These are phyloP conservation scores for Cyrtodaria siliqua DNA, from an alignment of 2,888 invertebrate genomes.

Conservation along the genomic window DNA sequence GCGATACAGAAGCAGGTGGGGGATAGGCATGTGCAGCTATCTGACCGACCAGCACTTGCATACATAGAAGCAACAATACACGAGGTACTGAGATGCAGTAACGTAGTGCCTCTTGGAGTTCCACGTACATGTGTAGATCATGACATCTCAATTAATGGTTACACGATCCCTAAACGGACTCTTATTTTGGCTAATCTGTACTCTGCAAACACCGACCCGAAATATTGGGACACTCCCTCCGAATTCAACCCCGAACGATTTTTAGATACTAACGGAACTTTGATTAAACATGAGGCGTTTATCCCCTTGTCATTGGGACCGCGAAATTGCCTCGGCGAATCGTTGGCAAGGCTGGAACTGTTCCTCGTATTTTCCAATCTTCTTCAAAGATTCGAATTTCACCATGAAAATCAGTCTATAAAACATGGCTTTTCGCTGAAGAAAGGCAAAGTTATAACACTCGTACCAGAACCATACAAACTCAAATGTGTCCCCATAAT, in stretches of 20 bases:
- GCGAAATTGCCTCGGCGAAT: slow-evolving; percentile 4
- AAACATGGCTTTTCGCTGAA: slow-evolving; percentile 7
- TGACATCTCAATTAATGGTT: slow-evolving; percentile 15
- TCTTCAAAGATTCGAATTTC: slow-evolving; percentile 14
- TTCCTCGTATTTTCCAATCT: slow-evolving; percentile 13
- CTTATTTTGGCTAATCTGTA: slow-evolving; percentile 18
- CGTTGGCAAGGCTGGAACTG: slow-evolving; percentile 11
- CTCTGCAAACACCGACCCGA: slow-evolving; percentile 10
- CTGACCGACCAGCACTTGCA: slow-evolving; percentile 5
- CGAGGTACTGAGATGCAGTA: slow-evolving; percentile 12
- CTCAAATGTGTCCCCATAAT: slow-evolving; percentile 7
- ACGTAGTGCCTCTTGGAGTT: slow-evolving; percentile 14
- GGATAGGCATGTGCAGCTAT: slow-evolving; percentile 1
- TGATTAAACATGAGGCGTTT: slow-evolving; percentile 3
- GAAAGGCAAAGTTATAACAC: slow-evolving; percentile 11
- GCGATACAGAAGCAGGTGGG: slow-evolving; percentile 4
- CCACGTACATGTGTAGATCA: slow-evolving; percentile 16
- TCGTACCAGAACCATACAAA: slow-evolving; percentile 4
- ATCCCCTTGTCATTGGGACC: slow-evolving; percentile 17
- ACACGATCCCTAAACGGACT: slow-evolving; percentile 16
- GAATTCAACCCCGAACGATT: slow-evolving; percentile 19
- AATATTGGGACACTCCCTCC: slow-evolving; percentile 13
- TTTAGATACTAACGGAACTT: neutral
- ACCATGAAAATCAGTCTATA: neutral
- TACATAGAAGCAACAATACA: slow-evolving; percentile 18